phyloP scores from a whole-genome alignment of 2,113 vertebrate species.

The Redunca redunca region DNA sequence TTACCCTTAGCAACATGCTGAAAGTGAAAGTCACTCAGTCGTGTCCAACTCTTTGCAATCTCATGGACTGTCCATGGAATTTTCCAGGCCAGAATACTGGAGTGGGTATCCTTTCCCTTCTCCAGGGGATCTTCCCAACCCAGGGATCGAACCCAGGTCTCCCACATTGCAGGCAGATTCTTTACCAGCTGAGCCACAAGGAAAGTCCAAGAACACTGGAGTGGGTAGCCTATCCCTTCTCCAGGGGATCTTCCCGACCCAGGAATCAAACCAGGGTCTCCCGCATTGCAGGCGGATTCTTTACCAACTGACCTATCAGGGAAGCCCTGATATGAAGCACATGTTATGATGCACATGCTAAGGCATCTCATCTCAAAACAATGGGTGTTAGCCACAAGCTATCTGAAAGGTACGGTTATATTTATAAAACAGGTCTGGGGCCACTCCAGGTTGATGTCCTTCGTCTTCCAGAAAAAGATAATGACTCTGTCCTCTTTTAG shows the following conservation, averaged over 20 bases:
- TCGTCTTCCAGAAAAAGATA: not conserved
- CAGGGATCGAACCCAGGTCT: not conserved
- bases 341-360: not conserved
- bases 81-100: not conserved
- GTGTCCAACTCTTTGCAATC: not conserved
- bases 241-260: not conserved
- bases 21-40: not conserved
- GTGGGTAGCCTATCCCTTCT: not conserved
- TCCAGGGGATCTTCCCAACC: not conserved
- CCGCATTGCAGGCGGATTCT: fast-evolving
- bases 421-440: not conserved
- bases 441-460: not conserved
- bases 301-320: not conserved
- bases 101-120: not conserved
- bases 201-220: not conserved
- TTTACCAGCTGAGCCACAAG: not conserved
- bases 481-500: not conserved
- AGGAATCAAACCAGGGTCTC: not conserved
- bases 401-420: not conserved
- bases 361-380: not conserved
- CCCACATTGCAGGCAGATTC: not conserved
- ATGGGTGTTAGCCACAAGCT: not conserved
- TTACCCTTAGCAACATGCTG: not conserved
- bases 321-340: not conserved
- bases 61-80: not conserved